A percentile compares a stretch with the other conserved stretches of the same genome.
These are phyloP conservation scores for Dipodomys stephensi DNA, from an alignment of 2,113 vertebrate species.

Conservation along the genomic window DNA sequence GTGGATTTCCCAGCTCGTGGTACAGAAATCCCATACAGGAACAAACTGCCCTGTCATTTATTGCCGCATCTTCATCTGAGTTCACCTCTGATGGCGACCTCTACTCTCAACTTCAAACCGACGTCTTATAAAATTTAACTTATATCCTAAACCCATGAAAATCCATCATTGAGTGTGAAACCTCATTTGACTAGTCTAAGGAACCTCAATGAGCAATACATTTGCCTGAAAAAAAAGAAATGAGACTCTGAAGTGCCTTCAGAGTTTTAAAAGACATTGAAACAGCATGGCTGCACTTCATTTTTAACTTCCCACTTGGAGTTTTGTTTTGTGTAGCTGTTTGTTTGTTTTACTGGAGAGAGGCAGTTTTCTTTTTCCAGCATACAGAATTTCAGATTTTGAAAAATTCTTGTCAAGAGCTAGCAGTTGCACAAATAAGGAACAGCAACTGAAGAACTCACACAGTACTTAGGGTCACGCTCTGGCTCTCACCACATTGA, in stretches of 20 bases:
- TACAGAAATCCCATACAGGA: rapidly evolving
- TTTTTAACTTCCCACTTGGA: conserved; percentile 6
- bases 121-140: not conserved
- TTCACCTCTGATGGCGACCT: not conserved
- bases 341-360: not conserved
- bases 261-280: conserved; percentile 7
- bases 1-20: not conserved
- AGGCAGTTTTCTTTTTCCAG: not conserved
- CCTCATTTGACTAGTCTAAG: not conserved
- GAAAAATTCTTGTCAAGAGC: too few species aligned
- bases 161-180: not conserved
- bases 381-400: not conserved
- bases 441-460: not conserved
- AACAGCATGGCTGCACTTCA: not conserved
- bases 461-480: rapidly evolving
- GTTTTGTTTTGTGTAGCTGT: not conserved
- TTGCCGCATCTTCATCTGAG: not conserved
- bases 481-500: too few species aligned
- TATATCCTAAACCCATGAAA: conserved; percentile 1
- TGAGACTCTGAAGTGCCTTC: not conserved
- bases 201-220: not conserved
- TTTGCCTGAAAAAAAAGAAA: conserved; percentile 37
- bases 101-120: not conserved
- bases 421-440: too few species aligned
- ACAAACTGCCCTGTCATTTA: rapidly evolving